Evolutionary conservation across 2,888 invertebrate genomes (phyloP).

Genomic region (Aelia acuminata): DNA sequence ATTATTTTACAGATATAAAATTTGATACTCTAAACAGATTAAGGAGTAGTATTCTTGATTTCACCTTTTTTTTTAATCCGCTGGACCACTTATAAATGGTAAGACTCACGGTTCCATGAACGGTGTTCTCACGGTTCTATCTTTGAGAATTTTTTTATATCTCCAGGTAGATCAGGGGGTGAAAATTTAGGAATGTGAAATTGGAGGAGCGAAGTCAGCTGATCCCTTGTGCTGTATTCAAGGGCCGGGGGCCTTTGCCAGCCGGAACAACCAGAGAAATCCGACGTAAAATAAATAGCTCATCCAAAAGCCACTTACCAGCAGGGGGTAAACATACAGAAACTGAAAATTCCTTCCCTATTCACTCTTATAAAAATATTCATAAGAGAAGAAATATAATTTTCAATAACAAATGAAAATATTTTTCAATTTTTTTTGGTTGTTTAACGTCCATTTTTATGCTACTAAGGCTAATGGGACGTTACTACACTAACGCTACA

Average conservation of each 20-base stretch:
- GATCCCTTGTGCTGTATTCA: constrained; percentile 1
- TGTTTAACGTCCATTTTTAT: too few species aligned
- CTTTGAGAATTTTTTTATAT: not conserved
- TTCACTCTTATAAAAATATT: not conserved
- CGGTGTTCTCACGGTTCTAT: not conserved
- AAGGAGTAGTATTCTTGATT: too few species aligned
- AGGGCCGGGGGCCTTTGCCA: too few species aligned
- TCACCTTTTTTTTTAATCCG: too few species aligned
- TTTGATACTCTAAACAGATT: too few species aligned
- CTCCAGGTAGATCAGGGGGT: not conserved
- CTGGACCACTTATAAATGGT: too few species aligned
- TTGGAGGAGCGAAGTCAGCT: not conserved
- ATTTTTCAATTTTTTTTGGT: too few species aligned
- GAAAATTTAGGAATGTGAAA: not conserved
- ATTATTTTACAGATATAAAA: too few species aligned
- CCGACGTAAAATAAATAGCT: constrained; percentile 16
- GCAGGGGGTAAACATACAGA: not conserved
- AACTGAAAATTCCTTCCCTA: not conserved
- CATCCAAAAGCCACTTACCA: not conserved
- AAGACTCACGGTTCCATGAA: too few species aligned
- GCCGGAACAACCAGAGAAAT: not conserved
- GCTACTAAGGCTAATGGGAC: too few species aligned
- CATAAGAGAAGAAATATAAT: not conserved
- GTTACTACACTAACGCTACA: too few species aligned
- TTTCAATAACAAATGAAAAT: not conserved